These are phyloP conservation scores for Pycnonotus jocosus DNA, from an alignment of 2,113 vertebrate genomes.

Conservation along the genomic window DNA sequence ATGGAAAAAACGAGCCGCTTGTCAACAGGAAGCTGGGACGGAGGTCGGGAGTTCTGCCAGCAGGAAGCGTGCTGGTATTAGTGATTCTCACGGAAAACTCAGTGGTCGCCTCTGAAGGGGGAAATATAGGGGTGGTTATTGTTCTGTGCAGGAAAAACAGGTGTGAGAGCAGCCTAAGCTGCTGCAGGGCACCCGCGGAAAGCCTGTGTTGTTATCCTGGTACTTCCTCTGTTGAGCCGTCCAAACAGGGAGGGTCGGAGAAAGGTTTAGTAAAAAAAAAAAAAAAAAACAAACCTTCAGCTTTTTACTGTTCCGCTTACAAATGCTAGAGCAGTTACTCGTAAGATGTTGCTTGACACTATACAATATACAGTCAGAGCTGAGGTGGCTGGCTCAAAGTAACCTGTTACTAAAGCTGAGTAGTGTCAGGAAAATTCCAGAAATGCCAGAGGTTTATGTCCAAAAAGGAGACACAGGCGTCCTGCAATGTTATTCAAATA, in stretches of 20 bases:
- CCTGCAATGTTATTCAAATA: background rate
- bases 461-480: background rate
- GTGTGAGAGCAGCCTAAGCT: background rate
- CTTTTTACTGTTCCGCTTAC: background rate
- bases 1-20: background rate
- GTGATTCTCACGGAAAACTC: background rate
- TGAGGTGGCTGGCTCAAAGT: background rate
- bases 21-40: background rate
- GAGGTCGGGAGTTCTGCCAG: background rate
- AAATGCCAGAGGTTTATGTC: background rate
- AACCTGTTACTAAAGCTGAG: background rate
- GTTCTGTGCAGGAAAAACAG: background rate
- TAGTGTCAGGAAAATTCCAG: background rate
- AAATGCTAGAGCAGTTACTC: background rate
- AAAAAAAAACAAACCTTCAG: background rate
- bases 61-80: background rate
- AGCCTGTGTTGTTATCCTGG: background rate
- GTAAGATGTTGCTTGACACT: background rate
- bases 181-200: background rate
- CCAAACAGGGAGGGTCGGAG: background rate
- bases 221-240: background rate
- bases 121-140: background rate
- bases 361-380: background rate
- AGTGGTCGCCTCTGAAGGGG: background rate
- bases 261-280: background rate